A percentile compares a stretch with the other conserved stretches of the same genome.
phyloP scores from a whole-genome alignment of 2,797 vertebrate genomes.

The Atherinosoma microstoma region DNA sequence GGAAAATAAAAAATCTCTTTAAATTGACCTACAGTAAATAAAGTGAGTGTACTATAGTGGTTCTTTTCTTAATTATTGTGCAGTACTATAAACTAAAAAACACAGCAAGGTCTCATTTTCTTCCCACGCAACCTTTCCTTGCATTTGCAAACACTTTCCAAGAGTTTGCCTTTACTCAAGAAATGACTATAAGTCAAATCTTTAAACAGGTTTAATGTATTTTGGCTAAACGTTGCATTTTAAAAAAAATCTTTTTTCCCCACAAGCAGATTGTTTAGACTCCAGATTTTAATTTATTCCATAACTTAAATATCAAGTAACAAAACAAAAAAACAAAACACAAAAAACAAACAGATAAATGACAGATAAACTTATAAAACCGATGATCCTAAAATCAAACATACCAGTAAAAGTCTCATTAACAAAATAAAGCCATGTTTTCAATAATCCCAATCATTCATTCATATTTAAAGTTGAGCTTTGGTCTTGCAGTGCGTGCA shows the following conservation, averaged over 20 bases:
- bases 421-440: not conserved
- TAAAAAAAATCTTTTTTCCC: not conserved
- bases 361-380: not conserved
- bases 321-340: not conserved
- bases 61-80: not conserved
- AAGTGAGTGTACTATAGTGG: not conserved
- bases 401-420: not conserved
- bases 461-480: not conserved
- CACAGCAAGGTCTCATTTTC: not conserved
- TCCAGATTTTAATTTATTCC: not conserved
- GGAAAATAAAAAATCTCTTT: not conserved
- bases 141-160: slow-evolving; percentile 20
- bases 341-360: not conserved
- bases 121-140: slow-evolving; percentile 2
- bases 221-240: slow-evolving; percentile 28
- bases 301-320: not conserved
- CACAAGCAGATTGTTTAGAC: not conserved
- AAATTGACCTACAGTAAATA: not conserved
- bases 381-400: slow-evolving; percentile 1
- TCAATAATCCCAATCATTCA: not conserved
- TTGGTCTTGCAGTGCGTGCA: not conserved
- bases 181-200: slow-evolving; percentile 10
- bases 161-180: slow-evolving; percentile 18
- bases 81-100: not conserved
- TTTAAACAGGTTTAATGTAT: slow-evolving; percentile 24